Evolutionary conservation across 2,797 vertebrate genomes (phyloP).

Genomic region (Nyctalus aviator): DNA sequence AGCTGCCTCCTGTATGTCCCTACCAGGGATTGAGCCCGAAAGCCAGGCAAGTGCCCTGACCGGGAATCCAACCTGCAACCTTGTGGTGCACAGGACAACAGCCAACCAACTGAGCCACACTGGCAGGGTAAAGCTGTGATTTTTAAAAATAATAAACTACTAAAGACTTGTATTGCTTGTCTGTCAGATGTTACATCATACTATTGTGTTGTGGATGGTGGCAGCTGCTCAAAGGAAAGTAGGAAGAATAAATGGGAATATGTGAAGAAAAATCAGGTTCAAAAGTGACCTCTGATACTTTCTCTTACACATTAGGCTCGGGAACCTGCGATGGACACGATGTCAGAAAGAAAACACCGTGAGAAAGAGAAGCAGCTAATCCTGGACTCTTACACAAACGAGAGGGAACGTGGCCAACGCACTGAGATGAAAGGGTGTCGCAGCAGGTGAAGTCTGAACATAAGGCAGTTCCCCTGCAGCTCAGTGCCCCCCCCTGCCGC

Average conservation of each 20-base stretch:
- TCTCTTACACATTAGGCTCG: not conserved
- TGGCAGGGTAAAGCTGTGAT: not conserved
- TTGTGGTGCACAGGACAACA: not conserved
- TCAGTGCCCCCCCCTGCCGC: accelerated
- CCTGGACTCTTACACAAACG: not conserved
- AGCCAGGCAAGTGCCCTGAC: not conserved
- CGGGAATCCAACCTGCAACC: not conserved
- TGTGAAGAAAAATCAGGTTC: not conserved
- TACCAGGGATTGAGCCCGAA: accelerated
- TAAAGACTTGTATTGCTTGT: not conserved
- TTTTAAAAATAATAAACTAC: not conserved
- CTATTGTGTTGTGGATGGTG: not conserved
- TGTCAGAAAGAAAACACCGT: not conserved
- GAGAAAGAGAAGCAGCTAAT: not conserved
- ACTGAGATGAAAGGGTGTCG: not conserved
- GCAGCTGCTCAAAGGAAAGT: not conserved
- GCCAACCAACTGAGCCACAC: not conserved
- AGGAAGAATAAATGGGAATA: not conserved
- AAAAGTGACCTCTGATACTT: not conserved
- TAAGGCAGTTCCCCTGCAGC: not conserved
- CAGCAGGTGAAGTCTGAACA: not conserved
- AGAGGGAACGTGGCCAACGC: not conserved
- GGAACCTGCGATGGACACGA: not conserved
- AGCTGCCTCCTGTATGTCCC: not conserved
- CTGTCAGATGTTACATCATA: not conserved